A percentile compares a stretch with the other conserved stretches of the same genome.
Evolutionary conservation across 1,140 invertebrate species (phyloP).

Genomic region (Coptotermes formosanus): DNA sequence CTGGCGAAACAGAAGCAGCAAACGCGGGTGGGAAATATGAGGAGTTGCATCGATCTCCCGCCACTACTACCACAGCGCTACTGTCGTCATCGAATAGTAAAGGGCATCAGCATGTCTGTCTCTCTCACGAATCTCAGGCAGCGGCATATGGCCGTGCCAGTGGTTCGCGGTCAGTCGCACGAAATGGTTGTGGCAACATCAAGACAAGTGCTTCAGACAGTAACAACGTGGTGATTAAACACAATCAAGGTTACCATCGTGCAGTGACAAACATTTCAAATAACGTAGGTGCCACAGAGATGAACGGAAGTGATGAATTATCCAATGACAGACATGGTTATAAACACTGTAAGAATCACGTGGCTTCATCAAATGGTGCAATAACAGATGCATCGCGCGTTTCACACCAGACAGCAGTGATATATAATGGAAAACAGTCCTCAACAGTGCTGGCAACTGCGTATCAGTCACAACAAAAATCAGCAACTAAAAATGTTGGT

Average conservation of each 20-base stretch:
- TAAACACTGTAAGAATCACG: not conserved
- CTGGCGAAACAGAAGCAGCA: not conserved
- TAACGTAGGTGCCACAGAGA: too few species aligned
- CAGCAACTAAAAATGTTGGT: not conserved
- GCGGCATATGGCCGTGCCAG: not conserved
- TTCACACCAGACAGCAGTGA: not conserved
- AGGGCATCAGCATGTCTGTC: not conserved
- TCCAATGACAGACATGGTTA: too few species aligned
- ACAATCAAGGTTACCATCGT: not conserved
- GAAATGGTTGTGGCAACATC: not conserved
- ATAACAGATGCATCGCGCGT: not conserved
- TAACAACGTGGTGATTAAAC: not conserved
- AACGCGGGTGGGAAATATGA: not conserved
- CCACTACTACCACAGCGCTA: not conserved
- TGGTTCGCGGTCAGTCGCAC: not conserved
- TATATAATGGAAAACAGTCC: not conserved
- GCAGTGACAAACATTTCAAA: not conserved
- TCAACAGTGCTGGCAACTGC: not conserved
- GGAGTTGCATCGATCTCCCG: slow-evolving; percentile 6
- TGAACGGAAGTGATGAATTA: too few species aligned
- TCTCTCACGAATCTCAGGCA: not conserved
- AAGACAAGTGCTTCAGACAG: too few species aligned
- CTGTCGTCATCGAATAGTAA: not conserved
- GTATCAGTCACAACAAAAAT: not conserved
- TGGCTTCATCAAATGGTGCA: not conserved